Evolutionary conservation across 2,113 vertebrate genomes (phyloP).

Genomic region (Rhynchomys soricoides): DNA sequence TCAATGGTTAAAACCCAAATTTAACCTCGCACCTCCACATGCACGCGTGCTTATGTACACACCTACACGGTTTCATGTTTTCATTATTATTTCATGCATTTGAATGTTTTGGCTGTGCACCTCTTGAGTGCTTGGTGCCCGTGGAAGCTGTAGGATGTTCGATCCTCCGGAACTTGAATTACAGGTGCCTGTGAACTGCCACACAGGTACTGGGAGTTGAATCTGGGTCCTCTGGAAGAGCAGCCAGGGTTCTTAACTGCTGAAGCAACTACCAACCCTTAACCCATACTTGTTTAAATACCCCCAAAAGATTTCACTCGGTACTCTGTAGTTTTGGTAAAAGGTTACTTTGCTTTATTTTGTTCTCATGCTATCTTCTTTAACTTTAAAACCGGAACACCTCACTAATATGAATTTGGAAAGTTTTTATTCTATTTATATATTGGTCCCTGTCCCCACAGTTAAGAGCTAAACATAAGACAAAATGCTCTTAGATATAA

Average conservation of each 20-base stretch:
- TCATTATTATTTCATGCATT: not conserved
- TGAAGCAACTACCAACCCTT: not conserved
- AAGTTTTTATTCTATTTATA: not conserved
- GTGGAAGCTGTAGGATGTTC: not conserved
- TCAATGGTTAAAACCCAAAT: not conserved
- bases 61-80: not conserved
- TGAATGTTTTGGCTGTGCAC: not conserved
- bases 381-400: slow-evolving; percentile 4
- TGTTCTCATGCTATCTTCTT: not conserved
- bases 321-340: not conserved
- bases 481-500: not conserved
- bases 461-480: slow-evolving; percentile 30
- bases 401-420: not conserved
- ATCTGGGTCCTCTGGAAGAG: not conserved
- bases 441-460: not conserved
- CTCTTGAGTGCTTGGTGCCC: not conserved
- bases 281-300: not conserved
- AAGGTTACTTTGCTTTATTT: not conserved
- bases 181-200: not conserved
- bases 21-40: not conserved
- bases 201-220: not conserved
- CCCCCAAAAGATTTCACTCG: slow-evolving; percentile 34
- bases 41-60: not conserved
- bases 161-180: not conserved
- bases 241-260: not conserved